Evolutionary conservation across 92 coral and sea anemone species (phyloP).

Genomic region (Siderastrea radians): DNA sequence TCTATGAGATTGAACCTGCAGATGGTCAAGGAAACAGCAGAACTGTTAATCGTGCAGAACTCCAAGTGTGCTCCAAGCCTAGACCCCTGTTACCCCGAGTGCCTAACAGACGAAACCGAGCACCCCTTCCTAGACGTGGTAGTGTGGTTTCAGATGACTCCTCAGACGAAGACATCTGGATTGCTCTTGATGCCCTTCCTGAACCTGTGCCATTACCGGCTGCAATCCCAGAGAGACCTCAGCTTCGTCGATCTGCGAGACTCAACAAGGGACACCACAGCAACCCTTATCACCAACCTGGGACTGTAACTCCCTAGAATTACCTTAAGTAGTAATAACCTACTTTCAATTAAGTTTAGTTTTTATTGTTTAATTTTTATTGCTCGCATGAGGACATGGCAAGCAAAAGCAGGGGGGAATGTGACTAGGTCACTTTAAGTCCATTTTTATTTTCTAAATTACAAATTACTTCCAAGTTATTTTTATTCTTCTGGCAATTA

Average conservation of each 20-base stretch:
- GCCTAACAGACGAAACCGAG: background rate
- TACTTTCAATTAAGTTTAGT: background rate
- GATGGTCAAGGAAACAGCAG: constrained; percentile 13
- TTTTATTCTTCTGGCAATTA: too few relatives aligned
- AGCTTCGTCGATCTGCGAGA: constrained; percentile 22
- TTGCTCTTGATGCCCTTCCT: background rate
- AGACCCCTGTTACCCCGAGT: background rate
- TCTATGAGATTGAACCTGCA: constrained; percentile 8
- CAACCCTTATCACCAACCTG: background rate
- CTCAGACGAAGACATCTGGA: background rate
- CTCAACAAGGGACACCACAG: constrained; percentile 33
- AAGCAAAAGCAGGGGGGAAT: constrained; percentile 30
- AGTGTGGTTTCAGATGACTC: constrained; percentile 6
- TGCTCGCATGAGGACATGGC: constrained; percentile 35
- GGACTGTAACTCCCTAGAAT: background rate
- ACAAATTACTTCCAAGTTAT: too few relatives aligned
- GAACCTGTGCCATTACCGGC: constrained; percentile 9
- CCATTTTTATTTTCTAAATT: too few relatives aligned
- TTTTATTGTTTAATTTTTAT: background rate
- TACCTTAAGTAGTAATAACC: background rate
- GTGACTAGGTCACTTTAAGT: background rate
- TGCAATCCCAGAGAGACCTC: constrained; percentile 1
- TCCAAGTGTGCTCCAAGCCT: constrained; percentile 33
- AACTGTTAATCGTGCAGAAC: constrained; percentile 13
- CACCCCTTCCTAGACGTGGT: background rate